A percentile compares a stretch with the other conserved stretches of the same genome.
These are phyloP conservation scores for Apis florea DNA, from an alignment of 1,140 invertebrate genomes.

Conservation along the genomic window DNA sequence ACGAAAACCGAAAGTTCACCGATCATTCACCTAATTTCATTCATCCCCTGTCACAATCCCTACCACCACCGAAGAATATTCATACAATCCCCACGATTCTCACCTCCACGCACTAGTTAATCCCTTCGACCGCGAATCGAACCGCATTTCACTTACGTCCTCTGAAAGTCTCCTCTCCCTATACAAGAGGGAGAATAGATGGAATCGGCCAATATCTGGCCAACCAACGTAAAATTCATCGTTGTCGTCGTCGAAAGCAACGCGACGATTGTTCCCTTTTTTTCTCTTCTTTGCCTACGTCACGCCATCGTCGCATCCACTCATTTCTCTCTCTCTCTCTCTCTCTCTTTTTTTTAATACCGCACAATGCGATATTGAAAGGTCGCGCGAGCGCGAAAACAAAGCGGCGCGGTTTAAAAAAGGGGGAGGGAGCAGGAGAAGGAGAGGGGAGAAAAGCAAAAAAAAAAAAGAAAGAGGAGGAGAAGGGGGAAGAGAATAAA, in stretches of 20 bases:
- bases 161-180: neutral
- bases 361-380: conserved; percentile 44
- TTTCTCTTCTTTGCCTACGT: neutral
- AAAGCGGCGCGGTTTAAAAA: conserved; percentile 35
- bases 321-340: neutral
- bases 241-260: neutral
- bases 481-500: rapidly evolving
- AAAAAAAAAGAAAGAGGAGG: neutral
- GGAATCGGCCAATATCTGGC: conserved; percentile 16
- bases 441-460: too few relatives aligned
- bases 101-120: too few relatives aligned
- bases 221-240: conserved; percentile 10
- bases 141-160: neutral
- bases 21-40: too few relatives aligned
- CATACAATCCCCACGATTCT: too few relatives aligned
- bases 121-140: too few relatives aligned
- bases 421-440: neutral
- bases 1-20: too few relatives aligned
- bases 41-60: too few relatives aligned
- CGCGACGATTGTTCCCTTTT: neutral
- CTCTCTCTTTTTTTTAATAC: conserved; percentile 1
- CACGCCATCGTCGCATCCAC: conserved; percentile 2
- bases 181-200: neutral
- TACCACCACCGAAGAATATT: too few relatives aligned
- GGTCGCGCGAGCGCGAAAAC: conserved; percentile 48